phyloP scores from a whole-genome alignment of 2,113 vertebrate species.

The Cettia cetti region DNA sequence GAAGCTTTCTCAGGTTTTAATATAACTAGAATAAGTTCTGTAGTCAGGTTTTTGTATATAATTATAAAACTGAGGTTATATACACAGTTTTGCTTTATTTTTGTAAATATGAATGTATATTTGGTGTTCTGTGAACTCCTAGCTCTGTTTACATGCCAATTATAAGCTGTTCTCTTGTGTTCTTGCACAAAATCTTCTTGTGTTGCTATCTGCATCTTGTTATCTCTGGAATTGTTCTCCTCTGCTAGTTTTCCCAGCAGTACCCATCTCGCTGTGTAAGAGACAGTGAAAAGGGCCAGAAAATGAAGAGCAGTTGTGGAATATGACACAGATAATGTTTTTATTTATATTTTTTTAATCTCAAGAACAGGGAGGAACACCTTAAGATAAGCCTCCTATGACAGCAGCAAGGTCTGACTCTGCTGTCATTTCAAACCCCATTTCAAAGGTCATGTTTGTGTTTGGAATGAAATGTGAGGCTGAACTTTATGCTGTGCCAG shows the following conservation, averaged over 20 bases:
- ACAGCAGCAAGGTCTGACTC: neutral
- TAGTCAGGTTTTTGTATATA: neutral
- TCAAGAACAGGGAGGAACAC: neutral
- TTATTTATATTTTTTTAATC: neutral
- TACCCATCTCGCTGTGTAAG: neutral
- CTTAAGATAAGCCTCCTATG: neutral
- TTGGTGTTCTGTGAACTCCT: neutral
- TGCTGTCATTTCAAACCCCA: neutral
- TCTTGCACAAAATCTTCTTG: neutral
- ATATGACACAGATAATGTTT: neutral
- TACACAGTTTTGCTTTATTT: neutral
- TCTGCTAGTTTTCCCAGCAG: neutral
- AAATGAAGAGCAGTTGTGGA: neutral
- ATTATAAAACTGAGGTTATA: neutral
- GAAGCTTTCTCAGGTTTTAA: neutral
- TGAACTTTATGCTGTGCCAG: neutral
- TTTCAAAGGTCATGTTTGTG: constrained; percentile 15
- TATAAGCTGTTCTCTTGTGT: neutral
- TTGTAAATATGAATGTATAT: neutral
- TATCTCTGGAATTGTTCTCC: neutral
- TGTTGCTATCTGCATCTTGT: neutral
- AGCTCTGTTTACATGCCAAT: neutral
- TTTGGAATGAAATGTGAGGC: neutral
- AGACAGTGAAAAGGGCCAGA: neutral
- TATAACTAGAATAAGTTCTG: neutral